These are phyloP conservation scores for Bombus pascuorum DNA, from an alignment of 1,140 invertebrate genomes.

Conservation along the genomic window DNA sequence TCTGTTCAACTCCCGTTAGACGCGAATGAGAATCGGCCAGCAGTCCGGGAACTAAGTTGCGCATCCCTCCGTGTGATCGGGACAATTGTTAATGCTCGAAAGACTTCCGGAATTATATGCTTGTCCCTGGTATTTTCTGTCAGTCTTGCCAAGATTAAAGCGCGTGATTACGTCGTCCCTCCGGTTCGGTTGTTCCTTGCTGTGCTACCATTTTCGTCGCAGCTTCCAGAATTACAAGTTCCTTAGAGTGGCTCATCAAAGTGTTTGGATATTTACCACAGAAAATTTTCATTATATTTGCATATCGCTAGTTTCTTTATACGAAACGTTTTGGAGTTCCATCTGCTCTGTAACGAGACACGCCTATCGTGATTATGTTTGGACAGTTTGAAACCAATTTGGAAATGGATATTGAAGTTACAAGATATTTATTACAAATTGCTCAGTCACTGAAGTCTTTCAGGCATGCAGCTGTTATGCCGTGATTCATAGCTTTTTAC, in stretches of 20 bases:
- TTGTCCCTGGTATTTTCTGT: conserved; percentile 4
- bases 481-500: no score
- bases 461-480: no score
- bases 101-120: conserved; percentile 45
- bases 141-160: background rate
- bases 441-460: no score
- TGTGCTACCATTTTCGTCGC: background rate
- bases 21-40: conserved; percentile 54
- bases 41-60: conserved; percentile 54
- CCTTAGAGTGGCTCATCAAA: background rate
- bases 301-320: no score
- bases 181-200: background rate
- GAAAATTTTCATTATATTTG: no score
- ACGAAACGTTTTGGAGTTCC: no score
- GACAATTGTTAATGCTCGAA: conserved; percentile 49
- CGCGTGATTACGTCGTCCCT: background rate
- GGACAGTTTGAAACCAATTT: no score
- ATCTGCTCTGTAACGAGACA: no score
- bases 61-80: conserved; percentile 52
- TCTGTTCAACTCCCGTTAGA: conserved; percentile 66
- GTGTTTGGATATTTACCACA: no score
- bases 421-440: no score
- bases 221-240: background rate
- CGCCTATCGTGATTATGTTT: no score
- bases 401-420: no score